phyloP scores from a whole-genome alignment of 2,113 vertebrate species.

The Eleginops maclovinus region DNA sequence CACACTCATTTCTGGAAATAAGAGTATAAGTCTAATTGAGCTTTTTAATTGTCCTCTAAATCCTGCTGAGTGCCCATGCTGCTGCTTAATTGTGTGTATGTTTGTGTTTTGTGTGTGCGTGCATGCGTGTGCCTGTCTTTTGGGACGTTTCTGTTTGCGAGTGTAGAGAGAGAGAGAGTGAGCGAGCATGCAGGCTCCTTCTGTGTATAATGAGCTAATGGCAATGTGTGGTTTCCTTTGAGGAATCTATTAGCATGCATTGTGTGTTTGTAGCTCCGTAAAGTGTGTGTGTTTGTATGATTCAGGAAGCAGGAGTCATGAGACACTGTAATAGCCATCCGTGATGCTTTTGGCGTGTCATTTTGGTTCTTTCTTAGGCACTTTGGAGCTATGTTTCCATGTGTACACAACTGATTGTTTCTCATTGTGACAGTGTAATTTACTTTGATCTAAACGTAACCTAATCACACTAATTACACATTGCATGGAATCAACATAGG shows the following conservation, averaged over 20 bases:
- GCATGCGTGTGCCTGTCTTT: constrained; percentile 43
- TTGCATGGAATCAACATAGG: constrained; percentile 16
- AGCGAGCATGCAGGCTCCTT: constrained; percentile 37
- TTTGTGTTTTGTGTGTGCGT: constrained; percentile 8
- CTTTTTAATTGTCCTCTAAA: constrained; percentile 79
- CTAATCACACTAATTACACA: constrained; percentile 26
- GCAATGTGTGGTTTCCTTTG: constrained; percentile 57
- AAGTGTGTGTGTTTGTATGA: constrained; percentile 28
- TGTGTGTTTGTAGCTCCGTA: constrained; percentile 35
- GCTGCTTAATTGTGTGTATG: constrained; percentile 64
- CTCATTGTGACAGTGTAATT: constrained; percentile 16
- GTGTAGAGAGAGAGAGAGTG: constrained; percentile 33
- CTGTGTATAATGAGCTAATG: constrained; percentile 58
- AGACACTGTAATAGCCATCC: constrained; percentile 11
- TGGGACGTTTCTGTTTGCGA: constrained; percentile 50
- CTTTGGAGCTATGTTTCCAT: constrained; percentile 3
- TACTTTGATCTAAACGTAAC: constrained; percentile 44
- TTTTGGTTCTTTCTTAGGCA: neutral
- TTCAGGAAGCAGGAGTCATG: constrained; percentile 18
- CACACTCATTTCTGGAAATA: constrained; percentile 60
- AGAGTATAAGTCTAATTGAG: constrained; percentile 76
- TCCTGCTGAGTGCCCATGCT: constrained; percentile 76
- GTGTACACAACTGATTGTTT: constrained; percentile 18
- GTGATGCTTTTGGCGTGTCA: constrained; percentile 3
- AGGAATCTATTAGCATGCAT: constrained; percentile 45